Conservation (phyloP, 2,888 invertebrate species). For the Cremastinae sp. region DNA sequence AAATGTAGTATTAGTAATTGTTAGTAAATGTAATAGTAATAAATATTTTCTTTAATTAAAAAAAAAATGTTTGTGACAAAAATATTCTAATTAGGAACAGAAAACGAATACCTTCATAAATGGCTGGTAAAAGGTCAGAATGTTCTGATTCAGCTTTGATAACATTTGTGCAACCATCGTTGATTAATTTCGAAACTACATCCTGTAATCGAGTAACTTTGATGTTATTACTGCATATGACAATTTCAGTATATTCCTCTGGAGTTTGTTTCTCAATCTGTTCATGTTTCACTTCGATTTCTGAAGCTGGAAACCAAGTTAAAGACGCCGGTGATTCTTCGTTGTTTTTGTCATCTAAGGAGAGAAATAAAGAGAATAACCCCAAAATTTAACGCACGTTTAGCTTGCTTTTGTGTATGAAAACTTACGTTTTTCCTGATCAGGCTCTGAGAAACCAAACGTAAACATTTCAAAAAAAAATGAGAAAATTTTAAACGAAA, state of each 20-base stretch:
- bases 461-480: slow-evolving; percentile 61
- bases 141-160: slow-evolving; percentile 84
- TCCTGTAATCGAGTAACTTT: slow-evolving; percentile 71
- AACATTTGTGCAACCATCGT: slow-evolving; percentile 77
- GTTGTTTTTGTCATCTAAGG: slow-evolving; percentile 29
- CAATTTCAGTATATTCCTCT: slow-evolving; percentile 49
- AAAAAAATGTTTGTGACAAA: neutral
- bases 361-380: slow-evolving; percentile 36
- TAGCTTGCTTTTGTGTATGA: neutral
- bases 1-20: slow-evolving; percentile 6
- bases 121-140: slow-evolving; percentile 88
- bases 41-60: neutral
- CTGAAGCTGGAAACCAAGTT: slow-evolving; percentile 71
- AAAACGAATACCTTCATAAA: slow-evolving; percentile 87
- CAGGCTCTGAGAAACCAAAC: slow-evolving; percentile 61
- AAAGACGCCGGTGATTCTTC: slow-evolving; percentile 45
- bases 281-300: slow-evolving; percentile 67
- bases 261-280: slow-evolving; percentile 62
- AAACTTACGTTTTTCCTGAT: slow-evolving; percentile 36
- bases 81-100: neutral
- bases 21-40: too few relatives aligned
- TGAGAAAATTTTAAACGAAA: too few relatives aligned
- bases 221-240: slow-evolving; percentile 20
- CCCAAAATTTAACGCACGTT: slow-evolving; percentile 25
- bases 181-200: slow-evolving; percentile 70